These are phyloP conservation scores for Alaudala cheleensis DNA, from an alignment of 2,113 vertebrate genomes.

Conservation along the genomic window DNA sequence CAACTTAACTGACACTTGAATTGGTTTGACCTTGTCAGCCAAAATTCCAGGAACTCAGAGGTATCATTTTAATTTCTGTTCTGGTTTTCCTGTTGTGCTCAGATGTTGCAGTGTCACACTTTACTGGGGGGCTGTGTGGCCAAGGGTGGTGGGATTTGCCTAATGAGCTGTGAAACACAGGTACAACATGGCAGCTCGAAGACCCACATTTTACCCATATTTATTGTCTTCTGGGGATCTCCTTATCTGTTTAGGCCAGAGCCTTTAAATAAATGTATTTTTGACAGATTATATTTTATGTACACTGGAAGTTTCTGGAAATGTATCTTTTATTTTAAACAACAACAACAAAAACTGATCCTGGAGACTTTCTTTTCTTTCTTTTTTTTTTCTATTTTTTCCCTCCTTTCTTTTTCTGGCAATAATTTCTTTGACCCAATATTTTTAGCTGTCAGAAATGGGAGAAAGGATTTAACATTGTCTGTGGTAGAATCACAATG, in stretches of 20 bases:
- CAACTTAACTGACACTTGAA: neutral
- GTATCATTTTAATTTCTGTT: neutral
- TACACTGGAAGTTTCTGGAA: neutral
- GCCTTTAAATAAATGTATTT: conserved; percentile 9
- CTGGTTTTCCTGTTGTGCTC: neutral
- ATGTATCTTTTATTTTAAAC: neutral
- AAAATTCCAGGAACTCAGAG: neutral
- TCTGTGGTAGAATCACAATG: neutral
- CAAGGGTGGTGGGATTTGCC: neutral
- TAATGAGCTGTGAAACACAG: conserved; percentile 41
- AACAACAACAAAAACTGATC: neutral
- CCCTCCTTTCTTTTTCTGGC: neutral
- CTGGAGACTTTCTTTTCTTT: neutral
- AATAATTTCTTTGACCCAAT: conserved; percentile 23
- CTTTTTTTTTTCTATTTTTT: neutral
- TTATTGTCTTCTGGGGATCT: neutral
- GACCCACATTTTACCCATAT: neutral
- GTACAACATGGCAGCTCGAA: neutral
- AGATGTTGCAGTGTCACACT: neutral
- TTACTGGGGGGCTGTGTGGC: neutral
- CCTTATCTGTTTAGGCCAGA: conserved; percentile 31
- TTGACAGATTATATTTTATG: neutral
- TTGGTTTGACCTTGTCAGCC: conserved; percentile 12
- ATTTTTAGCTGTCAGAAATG: conserved; percentile 20
- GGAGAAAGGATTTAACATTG: neutral